phyloP scores from a whole-genome alignment of 2,113 vertebrate genomes.

The Prolemur simus region DNA sequence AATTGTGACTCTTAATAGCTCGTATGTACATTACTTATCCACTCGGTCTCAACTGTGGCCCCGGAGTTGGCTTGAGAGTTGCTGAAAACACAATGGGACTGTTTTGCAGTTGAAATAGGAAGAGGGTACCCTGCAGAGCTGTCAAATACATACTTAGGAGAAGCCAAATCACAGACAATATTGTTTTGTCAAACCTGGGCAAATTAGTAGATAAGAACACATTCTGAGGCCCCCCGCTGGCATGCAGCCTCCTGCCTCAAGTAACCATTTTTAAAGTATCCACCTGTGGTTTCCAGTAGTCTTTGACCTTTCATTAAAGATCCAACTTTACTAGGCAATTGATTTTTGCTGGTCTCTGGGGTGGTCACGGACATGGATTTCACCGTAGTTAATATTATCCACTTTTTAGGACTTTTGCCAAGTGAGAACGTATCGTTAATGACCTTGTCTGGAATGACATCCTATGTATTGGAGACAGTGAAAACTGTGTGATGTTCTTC shows the following conservation, averaged over 20 bases:
- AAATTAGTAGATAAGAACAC: conserved; percentile 48
- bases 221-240: background rate
- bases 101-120: conserved; percentile 50
- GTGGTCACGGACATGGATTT: conserved; percentile 45
- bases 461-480: background rate
- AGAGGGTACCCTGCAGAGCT: conserved; percentile 40
- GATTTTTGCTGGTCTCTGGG: conserved; percentile 72
- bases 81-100: conserved; percentile 37
- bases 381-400: conserved; percentile 58
- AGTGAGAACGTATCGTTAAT: conserved; percentile 66
- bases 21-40: background rate
- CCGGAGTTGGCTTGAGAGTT: conserved; percentile 13
- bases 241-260: background rate
- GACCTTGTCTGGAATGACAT: conserved; percentile 60
- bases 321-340: conserved; percentile 71
- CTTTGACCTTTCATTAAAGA: conserved; percentile 75
- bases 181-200: conserved; percentile 65
- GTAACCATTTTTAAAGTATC: conserved; percentile 51
- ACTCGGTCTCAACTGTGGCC: background rate
- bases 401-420: conserved; percentile 68
- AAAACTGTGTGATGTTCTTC: background rate
- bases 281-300: conserved; percentile 59
- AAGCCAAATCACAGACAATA: conserved; percentile 61
- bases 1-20: conserved; percentile 55
- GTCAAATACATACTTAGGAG: conserved; percentile 57